phyloP scores from a whole-genome alignment of 2,113 vertebrate species.

The Onychostoma macrolepis region DNA sequence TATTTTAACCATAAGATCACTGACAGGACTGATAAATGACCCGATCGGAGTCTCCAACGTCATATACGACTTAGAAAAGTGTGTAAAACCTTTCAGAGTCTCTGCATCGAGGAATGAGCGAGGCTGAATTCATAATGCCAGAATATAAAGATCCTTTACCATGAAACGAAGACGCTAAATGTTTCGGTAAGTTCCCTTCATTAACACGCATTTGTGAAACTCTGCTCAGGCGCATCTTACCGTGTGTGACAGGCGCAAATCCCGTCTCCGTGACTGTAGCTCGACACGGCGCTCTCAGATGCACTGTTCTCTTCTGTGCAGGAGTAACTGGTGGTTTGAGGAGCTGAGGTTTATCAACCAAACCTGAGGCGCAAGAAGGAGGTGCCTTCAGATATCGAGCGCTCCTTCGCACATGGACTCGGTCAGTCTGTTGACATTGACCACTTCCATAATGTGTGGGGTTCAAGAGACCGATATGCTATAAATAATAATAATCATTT shows the following conservation, averaged over 20 bases:
- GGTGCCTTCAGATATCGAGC: slow-evolving; percentile 52
- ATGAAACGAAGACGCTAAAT: not conserved
- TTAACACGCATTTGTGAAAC: not conserved
- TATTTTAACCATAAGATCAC: not conserved
- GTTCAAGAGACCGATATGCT: not conserved
- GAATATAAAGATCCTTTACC: not conserved
- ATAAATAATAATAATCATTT: not conserved
- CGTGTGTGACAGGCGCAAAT: not conserved
- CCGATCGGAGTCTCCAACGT: not conserved
- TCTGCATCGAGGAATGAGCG: not conserved
- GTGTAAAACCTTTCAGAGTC: not conserved
- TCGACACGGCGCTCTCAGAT: not conserved
- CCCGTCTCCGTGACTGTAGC: not conserved
- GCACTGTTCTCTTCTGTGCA: not conserved
- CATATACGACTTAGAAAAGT: not conserved
- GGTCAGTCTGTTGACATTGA: not conserved
- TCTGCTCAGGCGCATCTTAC: not conserved
- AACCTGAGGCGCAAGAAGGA: slow-evolving; percentile 53
- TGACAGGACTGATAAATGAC: not conserved
- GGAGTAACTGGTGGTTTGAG: slow-evolving; percentile 24
- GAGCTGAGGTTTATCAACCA: slow-evolving; percentile 50
- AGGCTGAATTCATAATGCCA: not conserved
- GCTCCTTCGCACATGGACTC: not conserved
- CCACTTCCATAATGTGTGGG: not conserved
- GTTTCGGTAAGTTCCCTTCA: not conserved